phyloP scores from a whole-genome alignment of 2,797 vertebrate genomes.

The Champsocephalus gunnari region DNA sequence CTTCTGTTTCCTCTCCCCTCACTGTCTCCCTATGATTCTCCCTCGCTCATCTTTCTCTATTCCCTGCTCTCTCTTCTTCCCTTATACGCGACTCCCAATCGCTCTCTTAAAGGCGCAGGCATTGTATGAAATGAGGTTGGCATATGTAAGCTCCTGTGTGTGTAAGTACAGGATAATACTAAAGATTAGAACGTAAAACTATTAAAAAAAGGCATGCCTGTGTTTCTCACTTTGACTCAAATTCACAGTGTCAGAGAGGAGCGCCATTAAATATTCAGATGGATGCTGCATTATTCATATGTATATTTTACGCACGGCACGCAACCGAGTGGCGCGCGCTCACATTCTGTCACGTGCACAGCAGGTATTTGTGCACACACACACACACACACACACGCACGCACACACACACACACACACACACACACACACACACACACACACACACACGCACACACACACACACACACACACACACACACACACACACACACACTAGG shows the following conservation, averaged over 20 bases:
- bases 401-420: slow-evolving; percentile 8
- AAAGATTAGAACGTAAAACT: slow-evolving; percentile 73
- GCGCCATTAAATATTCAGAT: slow-evolving; percentile 70
- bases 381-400: neutral
- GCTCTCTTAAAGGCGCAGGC: slow-evolving; percentile 78
- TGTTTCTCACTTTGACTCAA: slow-evolving; percentile 63
- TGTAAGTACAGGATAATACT: slow-evolving; percentile 70
- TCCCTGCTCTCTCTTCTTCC: slow-evolving; percentile 65
- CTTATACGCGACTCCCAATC: slow-evolving; percentile 64
- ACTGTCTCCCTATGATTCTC: slow-evolving; percentile 72
- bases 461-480: slow-evolving; percentile 36
- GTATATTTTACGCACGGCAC: slow-evolving; percentile 66
- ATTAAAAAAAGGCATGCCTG: slow-evolving; percentile 65
- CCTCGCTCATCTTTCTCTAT: slow-evolving; percentile 74
- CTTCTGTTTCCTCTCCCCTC: slow-evolving; percentile 72
- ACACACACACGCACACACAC: slow-evolving; percentile 51
- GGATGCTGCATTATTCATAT: slow-evolving; percentile 74
- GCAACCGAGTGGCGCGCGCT: slow-evolving; percentile 49
- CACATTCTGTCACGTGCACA: slow-evolving; percentile 11
- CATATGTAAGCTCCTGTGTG: slow-evolving; percentile 59
- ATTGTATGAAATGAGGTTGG: slow-evolving; percentile 66
- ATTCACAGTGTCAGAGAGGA: slow-evolving; percentile 69
- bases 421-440: slow-evolving; percentile 13
- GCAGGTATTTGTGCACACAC: too few species aligned
- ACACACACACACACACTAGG: slow-evolving; percentile 54